A percentile compares a stretch with the other conserved stretches of the same genome.
phyloP scores from a whole-genome alignment of 2,888 invertebrate species.

The Mythimna loreyi region DNA sequence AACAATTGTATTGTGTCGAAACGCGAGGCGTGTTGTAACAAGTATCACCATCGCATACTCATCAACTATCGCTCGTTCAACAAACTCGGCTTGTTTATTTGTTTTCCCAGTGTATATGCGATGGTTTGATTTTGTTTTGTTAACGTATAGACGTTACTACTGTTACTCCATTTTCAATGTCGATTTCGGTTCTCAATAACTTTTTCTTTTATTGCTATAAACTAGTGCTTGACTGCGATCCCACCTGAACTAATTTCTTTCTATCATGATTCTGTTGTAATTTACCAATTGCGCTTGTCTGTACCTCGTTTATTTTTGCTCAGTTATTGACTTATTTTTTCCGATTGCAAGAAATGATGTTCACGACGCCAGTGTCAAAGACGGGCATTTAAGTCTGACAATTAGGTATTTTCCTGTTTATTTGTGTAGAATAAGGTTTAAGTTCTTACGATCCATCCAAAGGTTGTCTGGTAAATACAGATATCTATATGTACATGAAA shows the following conservation, averaged over 20 bases:
- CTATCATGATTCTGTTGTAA: too few species aligned
- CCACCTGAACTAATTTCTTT: too few species aligned
- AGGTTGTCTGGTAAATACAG: too few species aligned
- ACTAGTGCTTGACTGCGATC: too few species aligned
- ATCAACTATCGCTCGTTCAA: slow-evolving; percentile 38
- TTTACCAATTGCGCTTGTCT: not conserved
- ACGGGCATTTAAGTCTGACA: too few species aligned
- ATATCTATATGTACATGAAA: too few species aligned
- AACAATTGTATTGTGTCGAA: slow-evolving; percentile 16
- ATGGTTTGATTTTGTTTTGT: not conserved
- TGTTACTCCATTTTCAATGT: not conserved
- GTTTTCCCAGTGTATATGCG: not conserved
- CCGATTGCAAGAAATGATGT: not conserved
- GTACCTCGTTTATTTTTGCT: not conserved
- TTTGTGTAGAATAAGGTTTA: too few species aligned
- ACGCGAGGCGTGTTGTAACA: slow-evolving; percentile 17
- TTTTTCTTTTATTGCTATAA: too few species aligned
- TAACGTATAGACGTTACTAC: not conserved
- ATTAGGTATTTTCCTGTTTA: too few species aligned
- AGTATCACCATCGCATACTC: slow-evolving; percentile 39
- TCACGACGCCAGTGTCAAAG: not conserved
- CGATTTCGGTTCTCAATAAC: not conserved
- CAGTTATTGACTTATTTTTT: too few species aligned
- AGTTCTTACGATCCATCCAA: too few species aligned
- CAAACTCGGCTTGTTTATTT: slow-evolving; percentile 43